Percentiles rank a stretch among this genome's conserved stretches.
phyloP scores from a whole-genome alignment of 2,888 invertebrate genomes.

The Julus scandinavius region DNA sequence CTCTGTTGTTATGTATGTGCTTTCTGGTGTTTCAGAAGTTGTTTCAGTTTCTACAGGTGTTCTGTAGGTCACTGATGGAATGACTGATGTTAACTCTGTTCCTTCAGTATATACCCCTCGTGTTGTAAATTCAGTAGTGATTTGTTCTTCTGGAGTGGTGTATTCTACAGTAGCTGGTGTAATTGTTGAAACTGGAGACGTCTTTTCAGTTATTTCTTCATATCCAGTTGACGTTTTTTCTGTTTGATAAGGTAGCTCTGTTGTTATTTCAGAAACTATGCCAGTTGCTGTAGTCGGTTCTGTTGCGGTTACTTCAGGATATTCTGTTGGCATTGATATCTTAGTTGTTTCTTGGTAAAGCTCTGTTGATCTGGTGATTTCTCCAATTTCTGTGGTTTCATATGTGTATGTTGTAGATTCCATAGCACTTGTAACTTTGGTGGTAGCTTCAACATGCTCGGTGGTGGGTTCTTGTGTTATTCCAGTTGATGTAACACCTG shows the following conservation, averaged over 20 bases:
- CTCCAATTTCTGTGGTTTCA: background rate
- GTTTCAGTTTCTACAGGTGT: background rate
- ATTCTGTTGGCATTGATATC: background rate
- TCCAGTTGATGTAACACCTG: background rate
- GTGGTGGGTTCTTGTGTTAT: background rate
- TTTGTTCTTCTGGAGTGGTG: background rate
- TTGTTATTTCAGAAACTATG: background rate
- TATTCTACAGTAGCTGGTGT: conserved; percentile 20
- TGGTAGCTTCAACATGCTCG: background rate
- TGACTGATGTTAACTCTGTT: conserved; percentile 13
- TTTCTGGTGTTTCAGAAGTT: background rate
- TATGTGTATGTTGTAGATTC: background rate
- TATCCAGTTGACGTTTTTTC: background rate
- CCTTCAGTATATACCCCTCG: background rate
- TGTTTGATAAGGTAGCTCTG: background rate
- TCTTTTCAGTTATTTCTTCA: conserved; percentile 14
- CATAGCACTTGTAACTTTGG: background rate
- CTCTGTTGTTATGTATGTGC: background rate
- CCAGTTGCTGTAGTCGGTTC: background rate
- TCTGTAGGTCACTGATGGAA: conserved; percentile 14
- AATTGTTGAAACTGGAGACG: background rate
- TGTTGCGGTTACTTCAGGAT: background rate
- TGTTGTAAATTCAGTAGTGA: conserved; percentile 10
- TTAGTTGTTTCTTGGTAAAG: background rate
- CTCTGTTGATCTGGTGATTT: background rate